These are phyloP conservation scores for Eupithecia tripunctaria DNA, from an alignment of 2,888 invertebrate genomes.

Conservation along the genomic window DNA sequence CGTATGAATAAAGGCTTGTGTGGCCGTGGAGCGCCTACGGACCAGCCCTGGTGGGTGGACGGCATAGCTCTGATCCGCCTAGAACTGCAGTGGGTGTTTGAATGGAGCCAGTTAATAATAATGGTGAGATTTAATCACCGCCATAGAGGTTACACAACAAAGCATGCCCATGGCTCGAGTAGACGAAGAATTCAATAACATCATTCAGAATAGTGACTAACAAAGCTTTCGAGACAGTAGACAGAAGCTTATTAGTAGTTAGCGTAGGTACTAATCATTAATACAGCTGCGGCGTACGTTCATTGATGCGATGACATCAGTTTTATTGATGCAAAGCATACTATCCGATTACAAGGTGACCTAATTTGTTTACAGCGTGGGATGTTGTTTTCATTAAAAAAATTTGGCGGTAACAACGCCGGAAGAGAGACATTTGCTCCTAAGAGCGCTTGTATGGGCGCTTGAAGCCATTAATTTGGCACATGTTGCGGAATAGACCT, in stretches of 20 bases:
- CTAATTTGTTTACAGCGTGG: conserved; percentile 23
- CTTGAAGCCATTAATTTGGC: conserved; percentile 65
- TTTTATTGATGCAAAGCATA: conserved; percentile 38
- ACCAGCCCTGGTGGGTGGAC: conserved; percentile 82
- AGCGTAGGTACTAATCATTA: conserved; percentile 66
- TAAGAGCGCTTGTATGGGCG: conserved; percentile 63
- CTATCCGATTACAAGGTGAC: conserved; percentile 35
- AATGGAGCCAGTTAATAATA: conserved; percentile 85
- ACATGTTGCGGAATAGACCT: conserved; percentile 73
- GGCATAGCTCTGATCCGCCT: conserved; percentile 81
- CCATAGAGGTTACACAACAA: conserved; percentile 81
- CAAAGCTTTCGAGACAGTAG: conserved; percentile 67
- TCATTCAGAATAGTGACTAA: conserved; percentile 73
- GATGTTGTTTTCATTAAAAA: conserved; percentile 14
- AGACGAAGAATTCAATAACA: conserved; percentile 67
- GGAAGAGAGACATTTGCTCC: conserved; percentile 32
- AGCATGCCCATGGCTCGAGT: conserved; percentile 75
- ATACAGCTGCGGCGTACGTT: conserved; percentile 48
- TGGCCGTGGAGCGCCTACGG: conserved; percentile 84
- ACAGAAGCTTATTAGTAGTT: conserved; percentile 62
- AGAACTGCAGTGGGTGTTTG: conserved; percentile 83
- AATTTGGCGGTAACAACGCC: conserved; percentile 11
- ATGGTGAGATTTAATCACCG: conserved; percentile 85
- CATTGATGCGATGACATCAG: conserved; percentile 39
- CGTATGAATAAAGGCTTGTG: conserved; percentile 77